Evolutionary conservation across 2,888 invertebrate species (phyloP).

Genomic region (Cataglyphis altisquamis): DNA sequence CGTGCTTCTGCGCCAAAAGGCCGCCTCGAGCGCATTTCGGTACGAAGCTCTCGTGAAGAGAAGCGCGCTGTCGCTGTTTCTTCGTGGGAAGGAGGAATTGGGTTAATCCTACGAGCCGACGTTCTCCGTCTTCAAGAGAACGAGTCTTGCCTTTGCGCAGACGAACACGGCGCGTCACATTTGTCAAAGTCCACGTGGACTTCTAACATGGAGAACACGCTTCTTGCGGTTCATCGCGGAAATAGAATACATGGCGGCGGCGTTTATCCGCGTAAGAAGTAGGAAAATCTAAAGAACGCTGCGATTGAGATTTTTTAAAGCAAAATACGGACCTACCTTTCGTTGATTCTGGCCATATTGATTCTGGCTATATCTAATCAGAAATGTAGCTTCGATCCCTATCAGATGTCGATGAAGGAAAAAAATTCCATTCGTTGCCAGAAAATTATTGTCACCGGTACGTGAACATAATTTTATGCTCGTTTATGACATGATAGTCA

Average conservation of each 20-base stretch:
- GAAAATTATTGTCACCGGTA: too few relatives aligned
- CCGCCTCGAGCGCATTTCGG: constrained; percentile 63
- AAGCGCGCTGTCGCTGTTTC: constrained; percentile 37
- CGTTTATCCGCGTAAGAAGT: constrained; percentile 31
- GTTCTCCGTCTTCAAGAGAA: constrained; percentile 51
- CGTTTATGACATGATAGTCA: too few relatives aligned
- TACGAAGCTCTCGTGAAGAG: constrained; percentile 56
- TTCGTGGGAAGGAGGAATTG: constrained; percentile 72
- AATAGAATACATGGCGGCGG: constrained; percentile 40
- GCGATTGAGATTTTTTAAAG: constrained; percentile 13
- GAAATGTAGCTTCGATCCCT: too few relatives aligned
- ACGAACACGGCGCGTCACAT: constrained; percentile 47
- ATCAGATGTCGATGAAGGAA: too few relatives aligned
- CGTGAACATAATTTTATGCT: too few relatives aligned
- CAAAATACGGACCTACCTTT: not conserved
- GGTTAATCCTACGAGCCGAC: constrained; percentile 68
- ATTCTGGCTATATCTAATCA: too few relatives aligned
- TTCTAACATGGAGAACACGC: constrained; percentile 37
- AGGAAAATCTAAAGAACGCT: not conserved
- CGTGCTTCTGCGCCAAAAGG: constrained; percentile 69
- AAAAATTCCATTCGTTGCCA: too few relatives aligned
- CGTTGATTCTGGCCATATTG: too few relatives aligned
- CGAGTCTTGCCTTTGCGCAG: constrained; percentile 41
- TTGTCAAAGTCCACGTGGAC: constrained; percentile 66
- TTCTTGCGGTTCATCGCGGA: constrained; percentile 19